These are phyloP conservation scores for Anhinga rufa DNA, from an alignment of 2,113 vertebrate genomes.

Conservation along the genomic window DNA sequence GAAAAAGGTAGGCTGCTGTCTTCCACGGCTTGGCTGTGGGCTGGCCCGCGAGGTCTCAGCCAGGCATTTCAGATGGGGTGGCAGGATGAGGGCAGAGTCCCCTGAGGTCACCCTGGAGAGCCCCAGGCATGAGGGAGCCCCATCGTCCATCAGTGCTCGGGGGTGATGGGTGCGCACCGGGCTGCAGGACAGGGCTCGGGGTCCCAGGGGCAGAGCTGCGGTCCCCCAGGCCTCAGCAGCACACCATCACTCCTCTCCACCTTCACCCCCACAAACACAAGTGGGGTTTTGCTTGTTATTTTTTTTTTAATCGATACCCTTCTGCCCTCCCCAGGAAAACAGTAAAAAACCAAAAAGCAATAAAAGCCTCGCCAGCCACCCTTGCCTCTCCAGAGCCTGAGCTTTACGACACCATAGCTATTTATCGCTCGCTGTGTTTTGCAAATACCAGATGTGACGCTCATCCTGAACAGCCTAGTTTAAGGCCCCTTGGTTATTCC, in stretches of 20 bases:
- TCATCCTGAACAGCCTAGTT: slow-evolving; percentile 9
- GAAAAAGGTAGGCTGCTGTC: background rate
- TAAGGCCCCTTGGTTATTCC: slow-evolving; percentile 28
- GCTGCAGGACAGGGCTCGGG: background rate
- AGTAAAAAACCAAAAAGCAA: background rate
- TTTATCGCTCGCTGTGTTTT: background rate
- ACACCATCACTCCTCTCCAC: background rate
- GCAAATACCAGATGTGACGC: slow-evolving; percentile 34
- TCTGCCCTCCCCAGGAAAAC: background rate
- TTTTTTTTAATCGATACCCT: background rate
- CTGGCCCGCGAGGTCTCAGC: background rate
- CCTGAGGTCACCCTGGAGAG: background rate
- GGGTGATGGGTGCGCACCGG: accelerated
- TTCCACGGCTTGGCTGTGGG: background rate
- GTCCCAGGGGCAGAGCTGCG: background rate
- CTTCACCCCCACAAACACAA: background rate
- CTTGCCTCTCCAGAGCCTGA: background rate
- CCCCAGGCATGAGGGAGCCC: background rate
- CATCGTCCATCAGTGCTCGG: accelerated
- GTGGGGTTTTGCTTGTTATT: background rate
- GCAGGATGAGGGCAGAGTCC: background rate
- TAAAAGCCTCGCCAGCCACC: background rate
- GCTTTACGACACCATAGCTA: background rate
- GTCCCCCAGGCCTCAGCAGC: background rate
- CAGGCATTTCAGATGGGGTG: background rate